A percentile compares a stretch with the other conserved stretches of the same genome.
phyloP scores from a whole-genome alignment of 2,113 vertebrate genomes.

The Garra rufa region DNA sequence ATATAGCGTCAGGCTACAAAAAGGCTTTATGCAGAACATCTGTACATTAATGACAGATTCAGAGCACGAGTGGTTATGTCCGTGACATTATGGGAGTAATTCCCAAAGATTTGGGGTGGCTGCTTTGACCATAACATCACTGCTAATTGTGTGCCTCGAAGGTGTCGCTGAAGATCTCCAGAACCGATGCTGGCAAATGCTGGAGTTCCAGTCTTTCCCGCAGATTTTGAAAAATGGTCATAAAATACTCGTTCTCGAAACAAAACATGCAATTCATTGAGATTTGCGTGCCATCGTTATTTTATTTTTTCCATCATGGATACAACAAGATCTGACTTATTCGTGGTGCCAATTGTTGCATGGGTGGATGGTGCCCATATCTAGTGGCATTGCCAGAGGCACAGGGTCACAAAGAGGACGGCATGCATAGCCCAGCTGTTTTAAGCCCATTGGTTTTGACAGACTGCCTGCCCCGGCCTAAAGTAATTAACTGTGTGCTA shows the following conservation, averaged over 20 bases:
- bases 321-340: not conserved
- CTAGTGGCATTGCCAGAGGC: conserved; percentile 46
- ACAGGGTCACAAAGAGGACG: conserved; percentile 59
- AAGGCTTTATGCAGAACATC: conserved; percentile 49
- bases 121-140: conserved; percentile 67
- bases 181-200: conserved; percentile 60
- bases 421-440: conserved; percentile 53
- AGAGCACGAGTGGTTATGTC: conserved; percentile 32
- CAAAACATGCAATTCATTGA: conserved; percentile 53
- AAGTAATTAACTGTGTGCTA: conserved; percentile 60
- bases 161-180: conserved; percentile 75
- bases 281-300: conserved; percentile 51
- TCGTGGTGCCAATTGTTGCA: conserved; percentile 16
- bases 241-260: conserved; percentile 57
- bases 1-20: conserved; percentile 10
- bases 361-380: conserved; percentile 14
- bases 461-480: conserved; percentile 49
- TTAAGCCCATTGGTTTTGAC: conserved; percentile 55
- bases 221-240: conserved; percentile 65
- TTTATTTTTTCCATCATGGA: conserved; percentile 38
- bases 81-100: conserved; percentile 54
- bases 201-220: conserved; percentile 60
- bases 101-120: conserved; percentile 51
- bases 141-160: conserved; percentile 66
- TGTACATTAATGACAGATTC: conserved; percentile 42